phyloP scores from a whole-genome alignment of 1,140 invertebrate species.

The Steinernema khuongi region DNA sequence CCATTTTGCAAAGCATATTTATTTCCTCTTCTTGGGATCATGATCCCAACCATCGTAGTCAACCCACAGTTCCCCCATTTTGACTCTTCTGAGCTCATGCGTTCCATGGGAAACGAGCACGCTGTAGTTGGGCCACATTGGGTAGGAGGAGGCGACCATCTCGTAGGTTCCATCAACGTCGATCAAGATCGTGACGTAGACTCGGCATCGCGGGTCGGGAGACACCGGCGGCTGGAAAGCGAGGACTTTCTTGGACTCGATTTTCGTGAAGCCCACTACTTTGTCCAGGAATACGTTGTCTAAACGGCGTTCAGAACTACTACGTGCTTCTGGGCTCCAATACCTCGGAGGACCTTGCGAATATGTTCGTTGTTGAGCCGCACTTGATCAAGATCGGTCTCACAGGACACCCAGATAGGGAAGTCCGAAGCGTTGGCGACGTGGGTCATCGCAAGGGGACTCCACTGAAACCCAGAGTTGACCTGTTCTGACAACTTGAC shows the following conservation, averaged over 20 bases:
- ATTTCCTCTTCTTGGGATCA: neutral
- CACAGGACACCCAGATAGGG: neutral
- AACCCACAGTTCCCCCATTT: neutral
- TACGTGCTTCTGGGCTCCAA: neutral
- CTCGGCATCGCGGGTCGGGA: neutral
- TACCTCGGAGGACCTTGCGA: neutral
- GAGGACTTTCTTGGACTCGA: neutral
- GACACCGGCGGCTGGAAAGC: neutral
- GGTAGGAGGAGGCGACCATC: neutral
- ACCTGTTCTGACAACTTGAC: neutral
- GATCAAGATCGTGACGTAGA: neutral
- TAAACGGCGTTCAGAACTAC: neutral
- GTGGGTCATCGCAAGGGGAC: neutral
- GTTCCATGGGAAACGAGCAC: neutral
- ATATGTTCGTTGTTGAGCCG: neutral
- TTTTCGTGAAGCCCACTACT: neutral
- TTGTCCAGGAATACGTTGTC: neutral
- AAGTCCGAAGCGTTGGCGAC: neutral
- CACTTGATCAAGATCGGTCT: neutral
- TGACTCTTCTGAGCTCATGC: neutral
- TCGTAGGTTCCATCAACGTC: neutral
- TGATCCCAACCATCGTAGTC: neutral
- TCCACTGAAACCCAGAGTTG: neutral
- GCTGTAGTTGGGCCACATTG: neutral
- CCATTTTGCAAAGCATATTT: neutral